A percentile compares a stretch with the other conserved stretches of the same genome.
Evolutionary conservation across 1,140 invertebrate genomes (phyloP).

Genomic region (Drosophila teissieri): DNA sequence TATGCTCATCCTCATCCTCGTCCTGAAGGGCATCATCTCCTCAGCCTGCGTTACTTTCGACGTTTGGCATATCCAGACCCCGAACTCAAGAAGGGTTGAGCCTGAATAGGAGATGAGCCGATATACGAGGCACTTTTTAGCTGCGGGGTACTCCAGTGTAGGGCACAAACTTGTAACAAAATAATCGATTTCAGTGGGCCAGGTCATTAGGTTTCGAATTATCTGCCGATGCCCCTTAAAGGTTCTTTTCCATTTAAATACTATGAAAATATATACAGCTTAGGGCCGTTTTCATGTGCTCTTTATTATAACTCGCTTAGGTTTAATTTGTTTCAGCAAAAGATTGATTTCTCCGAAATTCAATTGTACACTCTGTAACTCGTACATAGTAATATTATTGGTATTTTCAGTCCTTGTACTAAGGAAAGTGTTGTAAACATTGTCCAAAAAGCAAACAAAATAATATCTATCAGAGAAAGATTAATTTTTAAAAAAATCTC

Average conservation of each 20-base stretch:
- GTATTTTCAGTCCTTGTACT: too few species aligned
- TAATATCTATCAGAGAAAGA: too few species aligned
- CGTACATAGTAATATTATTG: too few species aligned
- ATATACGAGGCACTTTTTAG: not conserved
- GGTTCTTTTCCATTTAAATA: not conserved
- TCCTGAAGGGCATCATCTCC: not conserved
- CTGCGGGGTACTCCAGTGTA: not conserved
- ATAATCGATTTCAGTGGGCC: conserved; percentile 13
- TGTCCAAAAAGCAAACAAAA: too few species aligned
- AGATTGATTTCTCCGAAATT: too few species aligned
- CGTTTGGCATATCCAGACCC: not conserved
- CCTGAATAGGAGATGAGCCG: conserved; percentile 20
- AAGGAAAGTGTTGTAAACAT: too few species aligned
- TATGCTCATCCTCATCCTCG: too few species aligned
- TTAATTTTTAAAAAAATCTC: too few species aligned
- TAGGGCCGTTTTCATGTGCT: too few species aligned
- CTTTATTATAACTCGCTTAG: too few species aligned
- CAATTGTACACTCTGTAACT: too few species aligned
- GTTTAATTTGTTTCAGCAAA: too few species aligned
- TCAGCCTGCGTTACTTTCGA: conserved; percentile 1
- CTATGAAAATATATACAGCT: not conserved
- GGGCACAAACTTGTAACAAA: not conserved
- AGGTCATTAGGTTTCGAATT: conserved; percentile 2
- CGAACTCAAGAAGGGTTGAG: conserved; percentile 26
- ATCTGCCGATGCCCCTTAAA: not conserved